Conservation (phyloP, 1,140 invertebrate species). For the Laupala kohalensis region DNA sequence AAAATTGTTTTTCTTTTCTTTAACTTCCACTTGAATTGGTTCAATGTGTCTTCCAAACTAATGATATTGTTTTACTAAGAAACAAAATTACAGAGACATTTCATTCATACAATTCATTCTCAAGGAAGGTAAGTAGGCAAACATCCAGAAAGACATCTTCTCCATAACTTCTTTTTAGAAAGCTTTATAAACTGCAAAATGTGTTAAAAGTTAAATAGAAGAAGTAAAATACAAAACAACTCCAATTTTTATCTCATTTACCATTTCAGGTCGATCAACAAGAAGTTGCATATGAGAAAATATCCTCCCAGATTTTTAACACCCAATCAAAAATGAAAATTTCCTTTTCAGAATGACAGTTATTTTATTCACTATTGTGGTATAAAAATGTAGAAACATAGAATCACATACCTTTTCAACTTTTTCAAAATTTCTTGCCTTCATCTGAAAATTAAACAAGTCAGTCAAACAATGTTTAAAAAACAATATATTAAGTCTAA, state of each 20-base stretch:
- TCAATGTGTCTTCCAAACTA: not conserved
- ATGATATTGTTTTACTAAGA: not conserved
- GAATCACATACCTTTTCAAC: slow-evolving; percentile 86
- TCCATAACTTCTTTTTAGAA: not conserved
- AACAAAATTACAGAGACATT: slow-evolving; percentile 8
- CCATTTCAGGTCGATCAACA: no score
- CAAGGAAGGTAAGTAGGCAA: not conserved
- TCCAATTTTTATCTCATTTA: no score
- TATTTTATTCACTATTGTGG: slow-evolving; percentile 18
- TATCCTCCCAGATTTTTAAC: slow-evolving; percentile 50
- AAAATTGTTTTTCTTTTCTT: not conserved
- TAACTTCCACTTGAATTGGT: not conserved
- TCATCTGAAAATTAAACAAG: slow-evolving; percentile 85
- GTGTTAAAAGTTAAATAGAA: no score
- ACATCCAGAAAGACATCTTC: not conserved
- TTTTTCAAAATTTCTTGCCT: slow-evolving; percentile 87
- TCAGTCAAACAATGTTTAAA: no score
- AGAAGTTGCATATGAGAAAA: slow-evolving; percentile 34
- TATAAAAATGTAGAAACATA: slow-evolving; percentile 11
- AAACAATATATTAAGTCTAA: no score
- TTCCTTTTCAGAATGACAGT: slow-evolving; percentile 14
- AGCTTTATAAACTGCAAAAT: no score
- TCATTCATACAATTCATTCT: not conserved
- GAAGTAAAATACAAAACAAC: no score
- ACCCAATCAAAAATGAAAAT: slow-evolving; percentile 26